phyloP scores from a whole-genome alignment of 1,140 invertebrate genomes.

The Lepidurus couesii region DNA sequence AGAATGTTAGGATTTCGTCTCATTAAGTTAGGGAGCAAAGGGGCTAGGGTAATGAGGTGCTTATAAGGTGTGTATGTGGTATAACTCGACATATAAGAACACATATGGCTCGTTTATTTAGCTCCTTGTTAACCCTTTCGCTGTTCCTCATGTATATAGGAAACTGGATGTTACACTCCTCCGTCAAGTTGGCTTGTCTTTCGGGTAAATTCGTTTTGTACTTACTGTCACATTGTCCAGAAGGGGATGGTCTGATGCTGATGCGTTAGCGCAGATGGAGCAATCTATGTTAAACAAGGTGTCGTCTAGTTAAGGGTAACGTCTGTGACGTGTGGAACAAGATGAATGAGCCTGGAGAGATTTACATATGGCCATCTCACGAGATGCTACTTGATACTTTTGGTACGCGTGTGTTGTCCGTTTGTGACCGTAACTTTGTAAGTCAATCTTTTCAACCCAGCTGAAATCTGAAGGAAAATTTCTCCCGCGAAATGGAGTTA shows the following conservation, averaged over 20 bases:
- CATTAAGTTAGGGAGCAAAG: background rate
- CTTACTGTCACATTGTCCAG: background rate
- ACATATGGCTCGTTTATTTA: background rate
- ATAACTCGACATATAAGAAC: background rate
- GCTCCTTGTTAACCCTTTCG: background rate
- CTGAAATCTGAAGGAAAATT: background rate
- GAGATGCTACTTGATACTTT: background rate
- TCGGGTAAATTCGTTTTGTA: background rate
- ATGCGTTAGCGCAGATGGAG: background rate
- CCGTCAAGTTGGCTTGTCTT: background rate
- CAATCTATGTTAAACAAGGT: conserved; percentile 1
- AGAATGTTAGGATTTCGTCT: conserved; percentile 13
- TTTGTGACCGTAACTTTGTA: background rate
- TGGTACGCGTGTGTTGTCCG: background rate
- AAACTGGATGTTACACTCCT: background rate
- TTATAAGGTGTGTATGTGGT: conserved; percentile 3
- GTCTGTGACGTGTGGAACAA: background rate
- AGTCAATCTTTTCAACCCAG: too few species aligned
- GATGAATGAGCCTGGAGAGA: background rate
- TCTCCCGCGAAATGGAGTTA: background rate
- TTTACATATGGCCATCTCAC: background rate
- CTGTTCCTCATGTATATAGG: background rate
- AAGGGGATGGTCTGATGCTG: background rate
- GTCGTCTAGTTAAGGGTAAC: background rate
- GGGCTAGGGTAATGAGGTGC: conserved; percentile 8